phyloP scores from a whole-genome alignment of 2,797 vertebrate genomes.

The Micromesistius poutassou region DNA sequence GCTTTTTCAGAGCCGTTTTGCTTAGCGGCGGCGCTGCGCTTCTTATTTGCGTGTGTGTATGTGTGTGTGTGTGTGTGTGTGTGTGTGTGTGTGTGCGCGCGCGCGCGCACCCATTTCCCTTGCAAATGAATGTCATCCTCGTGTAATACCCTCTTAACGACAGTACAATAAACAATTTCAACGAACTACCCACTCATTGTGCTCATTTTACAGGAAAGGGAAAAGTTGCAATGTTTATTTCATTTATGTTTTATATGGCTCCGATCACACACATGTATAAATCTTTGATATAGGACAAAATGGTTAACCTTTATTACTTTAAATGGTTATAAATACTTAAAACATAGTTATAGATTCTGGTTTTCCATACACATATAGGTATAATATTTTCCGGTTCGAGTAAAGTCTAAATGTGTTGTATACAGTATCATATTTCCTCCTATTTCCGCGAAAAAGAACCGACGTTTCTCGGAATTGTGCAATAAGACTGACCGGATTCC shows the following conservation, averaged over 20 bases:
- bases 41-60: constrained; percentile 12
- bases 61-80: constrained; percentile 18
- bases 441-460: too few species aligned
- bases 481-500: not conserved
- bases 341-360: not conserved
- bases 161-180: not conserved
- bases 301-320: not conserved
- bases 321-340: not conserved
- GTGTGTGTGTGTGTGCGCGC: constrained; percentile 13
- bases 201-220: not conserved
- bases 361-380: not conserved
- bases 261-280: not conserved
- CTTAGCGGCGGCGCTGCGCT: too few species aligned
- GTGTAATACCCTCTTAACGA: not conserved
- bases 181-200: not conserved
- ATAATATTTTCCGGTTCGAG: too few species aligned
- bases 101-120: not conserved
- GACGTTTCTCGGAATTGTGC: too few species aligned
- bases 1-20: too few species aligned
- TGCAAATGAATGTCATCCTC: not conserved
- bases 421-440: too few species aligned
- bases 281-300: not conserved
- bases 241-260: not conserved
- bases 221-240: not conserved
- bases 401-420: too few species aligned